Conservation (phyloP, 2,113 vertebrate species). For the Upupa epops region DNA sequence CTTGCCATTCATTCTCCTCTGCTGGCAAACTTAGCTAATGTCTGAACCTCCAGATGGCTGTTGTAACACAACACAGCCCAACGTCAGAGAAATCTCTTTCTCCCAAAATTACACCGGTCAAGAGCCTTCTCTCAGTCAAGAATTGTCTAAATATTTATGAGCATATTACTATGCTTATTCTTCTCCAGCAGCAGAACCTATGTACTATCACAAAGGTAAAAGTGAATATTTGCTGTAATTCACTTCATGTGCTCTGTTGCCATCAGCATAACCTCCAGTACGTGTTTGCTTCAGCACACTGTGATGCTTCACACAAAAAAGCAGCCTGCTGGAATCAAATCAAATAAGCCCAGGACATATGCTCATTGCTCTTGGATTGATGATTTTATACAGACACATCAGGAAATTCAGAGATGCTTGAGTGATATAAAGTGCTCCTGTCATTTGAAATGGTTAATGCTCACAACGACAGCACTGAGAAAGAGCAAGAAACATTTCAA, state of each 20-base stretch:
- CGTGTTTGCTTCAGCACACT: neutral
- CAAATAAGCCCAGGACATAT: neutral
- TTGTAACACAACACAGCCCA: neutral
- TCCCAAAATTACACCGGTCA: neutral
- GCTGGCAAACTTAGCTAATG: neutral
- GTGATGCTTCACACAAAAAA: neutral
- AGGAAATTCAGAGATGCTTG: neutral
- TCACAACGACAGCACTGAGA: neutral
- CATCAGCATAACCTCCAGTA: neutral
- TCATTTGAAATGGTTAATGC: constrained; percentile 13
- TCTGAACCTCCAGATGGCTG: neutral
- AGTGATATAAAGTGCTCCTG: neutral
- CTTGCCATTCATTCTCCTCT: neutral
- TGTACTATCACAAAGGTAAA: neutral
- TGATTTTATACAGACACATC: neutral
- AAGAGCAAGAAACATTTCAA: constrained; percentile 17
- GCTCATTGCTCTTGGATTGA: neutral
- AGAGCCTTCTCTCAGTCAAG: neutral
- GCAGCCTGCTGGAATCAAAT: neutral
- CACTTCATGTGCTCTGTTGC: neutral
- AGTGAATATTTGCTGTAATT: neutral
- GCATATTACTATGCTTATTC: neutral
- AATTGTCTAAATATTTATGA: neutral
- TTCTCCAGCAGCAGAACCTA: neutral
- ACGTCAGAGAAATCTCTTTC: neutral